phyloP scores from a whole-genome alignment of 2,113 vertebrate genomes.

The Lynx canadensis region DNA sequence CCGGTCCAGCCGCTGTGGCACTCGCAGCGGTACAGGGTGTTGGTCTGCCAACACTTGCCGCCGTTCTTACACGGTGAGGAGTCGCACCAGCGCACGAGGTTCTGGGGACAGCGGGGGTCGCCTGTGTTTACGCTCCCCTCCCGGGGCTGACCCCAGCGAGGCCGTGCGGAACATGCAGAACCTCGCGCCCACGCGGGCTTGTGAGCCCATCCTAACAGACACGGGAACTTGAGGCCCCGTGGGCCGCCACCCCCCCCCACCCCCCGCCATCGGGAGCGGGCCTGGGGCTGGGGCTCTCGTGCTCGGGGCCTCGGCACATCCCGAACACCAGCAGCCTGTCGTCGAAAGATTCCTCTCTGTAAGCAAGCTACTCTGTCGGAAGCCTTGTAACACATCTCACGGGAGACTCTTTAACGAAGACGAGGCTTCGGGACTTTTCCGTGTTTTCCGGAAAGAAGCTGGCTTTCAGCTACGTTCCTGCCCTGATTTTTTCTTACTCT shows the following conservation, averaged over 20 bases:
- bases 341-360: accelerated
- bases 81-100: conserved; percentile 95
- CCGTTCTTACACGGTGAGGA: conserved; percentile 95
- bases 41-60: conserved; percentile 94
- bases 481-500: neutral
- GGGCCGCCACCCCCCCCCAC: neutral
- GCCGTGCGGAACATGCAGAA: accelerated
- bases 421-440: accelerated
- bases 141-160: accelerated
- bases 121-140: accelerated
- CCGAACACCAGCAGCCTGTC: neutral
- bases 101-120: conserved; percentile 83
- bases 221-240: accelerated
- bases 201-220: accelerated
- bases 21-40: conserved; percentile 92
- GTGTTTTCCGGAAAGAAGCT: accelerated
- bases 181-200: accelerated
- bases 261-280: neutral
- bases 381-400: accelerated
- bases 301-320: neutral
- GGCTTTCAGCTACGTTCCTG: accelerated
- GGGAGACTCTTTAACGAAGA: neutral
- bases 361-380: neutral
- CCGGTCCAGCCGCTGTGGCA: conserved; percentile 95
- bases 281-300: neutral